Percentiles rank a stretch among this genome's conserved stretches.
Conservation (phyloP, 2,797 vertebrate genomes). For the Diplodus sargus region DNA sequence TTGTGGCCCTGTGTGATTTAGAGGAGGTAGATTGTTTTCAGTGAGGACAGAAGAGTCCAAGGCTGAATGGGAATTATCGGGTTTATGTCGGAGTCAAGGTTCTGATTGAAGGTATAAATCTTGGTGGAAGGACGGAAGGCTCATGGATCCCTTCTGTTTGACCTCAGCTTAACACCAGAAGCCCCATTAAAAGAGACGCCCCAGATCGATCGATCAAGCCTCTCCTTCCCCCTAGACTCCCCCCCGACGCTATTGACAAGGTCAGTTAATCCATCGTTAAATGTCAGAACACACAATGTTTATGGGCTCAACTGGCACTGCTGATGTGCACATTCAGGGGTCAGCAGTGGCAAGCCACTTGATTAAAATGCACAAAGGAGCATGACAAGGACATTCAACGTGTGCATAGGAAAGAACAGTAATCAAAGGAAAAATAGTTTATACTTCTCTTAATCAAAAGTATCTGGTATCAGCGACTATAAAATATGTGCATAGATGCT, state of each 20-base stretch:
- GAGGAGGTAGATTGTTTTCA: conserved; percentile 36
- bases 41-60: conserved; percentile 48
- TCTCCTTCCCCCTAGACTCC: conserved; percentile 18
- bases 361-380: conserved; percentile 48
- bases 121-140: conserved; percentile 33
- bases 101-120: conserved; percentile 69
- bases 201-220: conserved; percentile 56
- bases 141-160: conserved; percentile 65
- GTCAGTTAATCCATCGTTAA: conserved; percentile 64
- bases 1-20: conserved; percentile 63
- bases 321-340: conserved; percentile 53
- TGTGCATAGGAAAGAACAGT: not conserved
- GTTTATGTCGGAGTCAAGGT: conserved; percentile 76
- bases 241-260: conserved; percentile 57
- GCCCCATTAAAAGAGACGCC: conserved; percentile 58
- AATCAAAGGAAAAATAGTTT: not conserved
- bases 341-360: conserved; percentile 32
- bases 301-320: conserved; percentile 48
- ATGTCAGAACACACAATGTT: conserved; percentile 54
- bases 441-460: not conserved
- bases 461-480: not conserved
- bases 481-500: too few relatives aligned
- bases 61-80: conserved; percentile 60
- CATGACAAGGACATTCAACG: conserved; percentile 24
- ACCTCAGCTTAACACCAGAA: conserved; percentile 68